These are phyloP conservation scores for Syritta pipiens DNA, from an alignment of 2,888 invertebrate species.

Conservation along the genomic window DNA sequence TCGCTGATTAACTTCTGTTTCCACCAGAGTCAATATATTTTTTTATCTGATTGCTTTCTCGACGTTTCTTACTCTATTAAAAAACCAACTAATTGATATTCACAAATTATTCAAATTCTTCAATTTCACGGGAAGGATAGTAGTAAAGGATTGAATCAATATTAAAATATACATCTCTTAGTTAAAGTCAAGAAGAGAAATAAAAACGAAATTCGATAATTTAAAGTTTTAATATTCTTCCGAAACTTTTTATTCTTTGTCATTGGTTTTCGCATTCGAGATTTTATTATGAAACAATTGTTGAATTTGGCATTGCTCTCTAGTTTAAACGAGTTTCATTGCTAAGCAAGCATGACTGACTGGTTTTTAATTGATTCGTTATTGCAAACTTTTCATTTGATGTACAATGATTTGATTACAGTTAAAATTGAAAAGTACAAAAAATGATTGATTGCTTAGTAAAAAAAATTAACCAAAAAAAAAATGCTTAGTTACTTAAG, in stretches of 20 bases:
- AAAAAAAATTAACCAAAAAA: not conserved
- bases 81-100: no score
- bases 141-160: no score
- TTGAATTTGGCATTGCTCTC: constrained; percentile 14
- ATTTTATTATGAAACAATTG: constrained; percentile 17
- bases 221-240: constrained; percentile 3
- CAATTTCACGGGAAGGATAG: no score
- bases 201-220: not conserved
- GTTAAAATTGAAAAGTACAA: constrained; percentile 22
- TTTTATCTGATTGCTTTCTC: no score
- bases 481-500: no score
- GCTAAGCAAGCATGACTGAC: not conserved
- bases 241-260: constrained; percentile 14
- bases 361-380: constrained; percentile 2
- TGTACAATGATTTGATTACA: not conserved
- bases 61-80: no score
- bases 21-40: no score
- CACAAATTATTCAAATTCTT: no score
- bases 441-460: not conserved
- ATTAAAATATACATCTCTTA: no score
- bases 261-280: constrained; percentile 20
- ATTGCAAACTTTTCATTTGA: constrained; percentile 6
- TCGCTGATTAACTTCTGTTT: no score
- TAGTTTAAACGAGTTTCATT: constrained; percentile 12
- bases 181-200: no score